phyloP scores from a whole-genome alignment of 2,797 vertebrate species.

The Hylomyscus alleni region DNA sequence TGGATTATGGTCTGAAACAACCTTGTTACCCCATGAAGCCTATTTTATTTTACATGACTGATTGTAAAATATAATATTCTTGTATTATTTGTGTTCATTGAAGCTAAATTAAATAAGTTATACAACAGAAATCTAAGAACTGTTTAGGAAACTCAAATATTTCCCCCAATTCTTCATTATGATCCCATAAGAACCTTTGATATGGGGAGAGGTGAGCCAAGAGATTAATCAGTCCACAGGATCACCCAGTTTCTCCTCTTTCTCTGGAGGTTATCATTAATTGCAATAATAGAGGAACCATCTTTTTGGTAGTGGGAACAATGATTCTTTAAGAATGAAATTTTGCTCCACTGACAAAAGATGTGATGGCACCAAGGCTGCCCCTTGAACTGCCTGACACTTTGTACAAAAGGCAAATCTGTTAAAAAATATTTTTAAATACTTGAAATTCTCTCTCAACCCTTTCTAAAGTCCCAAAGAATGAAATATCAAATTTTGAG shows the following conservation, averaged over 20 bases:
- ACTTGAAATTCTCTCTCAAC: slow-evolving; percentile 78
- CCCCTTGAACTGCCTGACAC: slow-evolving; percentile 77
- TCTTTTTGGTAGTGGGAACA: slow-evolving; percentile 78
- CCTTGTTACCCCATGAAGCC: not conserved
- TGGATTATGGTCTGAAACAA: not conserved
- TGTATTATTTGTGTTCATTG: not conserved
- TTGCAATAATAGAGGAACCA: slow-evolving; percentile 35
- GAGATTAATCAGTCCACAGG: slow-evolving; percentile 62
- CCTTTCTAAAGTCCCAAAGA: slow-evolving; percentile 82
- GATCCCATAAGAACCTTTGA: not conserved
- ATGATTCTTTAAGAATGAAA: slow-evolving; percentile 80
- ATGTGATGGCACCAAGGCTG: slow-evolving; percentile 56
- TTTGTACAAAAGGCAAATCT: slow-evolving; percentile 81
- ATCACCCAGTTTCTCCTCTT: slow-evolving; percentile 68
- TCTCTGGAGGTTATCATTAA: slow-evolving; percentile 51
- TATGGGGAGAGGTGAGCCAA: not conserved
- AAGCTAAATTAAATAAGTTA: not conserved
- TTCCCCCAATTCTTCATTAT: not conserved
- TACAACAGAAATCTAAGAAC: slow-evolving; percentile 13
- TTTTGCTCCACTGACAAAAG: slow-evolving; percentile 71
- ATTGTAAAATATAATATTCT: not conserved
- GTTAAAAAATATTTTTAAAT: slow-evolving; percentile 84
- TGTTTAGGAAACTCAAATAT: slow-evolving; percentile 55
- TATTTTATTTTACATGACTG: slow-evolving; percentile 2
- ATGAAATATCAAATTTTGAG: slow-evolving; percentile 87